A percentile compares a stretch with the other conserved stretches of the same genome.
Evolutionary conservation across 2,797 vertebrate species (phyloP).

Genomic region (Hyperoplus lanceolatus): DNA sequence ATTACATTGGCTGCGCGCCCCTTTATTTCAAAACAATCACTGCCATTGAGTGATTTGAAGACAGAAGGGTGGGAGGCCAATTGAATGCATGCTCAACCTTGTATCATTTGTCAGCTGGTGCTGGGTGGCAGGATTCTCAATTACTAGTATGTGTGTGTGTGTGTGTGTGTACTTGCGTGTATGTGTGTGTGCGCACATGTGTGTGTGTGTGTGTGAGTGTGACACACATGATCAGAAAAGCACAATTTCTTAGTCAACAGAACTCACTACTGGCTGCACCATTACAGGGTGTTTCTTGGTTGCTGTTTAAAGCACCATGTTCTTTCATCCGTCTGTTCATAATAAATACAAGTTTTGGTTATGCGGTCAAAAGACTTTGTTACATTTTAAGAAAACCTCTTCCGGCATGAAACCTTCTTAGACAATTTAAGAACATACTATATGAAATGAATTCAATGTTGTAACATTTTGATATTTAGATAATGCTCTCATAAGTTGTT

Average conservation of each 20-base stretch:
- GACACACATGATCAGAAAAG: slow-evolving; percentile 7
- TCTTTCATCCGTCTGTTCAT: not conserved
- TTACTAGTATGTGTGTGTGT: slow-evolving; percentile 18
- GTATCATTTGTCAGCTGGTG: slow-evolving; percentile 62
- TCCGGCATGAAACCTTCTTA: no score
- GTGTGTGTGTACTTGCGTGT: slow-evolving; percentile 7
- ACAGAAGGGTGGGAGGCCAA: slow-evolving; percentile 52
- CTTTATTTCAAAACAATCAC: slow-evolving; percentile 75
- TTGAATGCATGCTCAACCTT: slow-evolving; percentile 27
- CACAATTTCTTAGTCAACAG: slow-evolving; percentile 18
- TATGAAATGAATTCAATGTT: not conserved
- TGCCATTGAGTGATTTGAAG: slow-evolving; percentile 60
- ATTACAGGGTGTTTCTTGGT: no score
- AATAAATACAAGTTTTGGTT: not conserved
- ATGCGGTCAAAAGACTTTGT: not conserved
- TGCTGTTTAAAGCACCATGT: no score
- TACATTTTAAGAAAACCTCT: not conserved
- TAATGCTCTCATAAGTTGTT: no score
- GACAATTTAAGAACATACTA: no score
- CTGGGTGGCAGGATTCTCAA: slow-evolving; percentile 48
- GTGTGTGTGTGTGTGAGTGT: not conserved
- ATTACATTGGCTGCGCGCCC: slow-evolving; percentile 67
- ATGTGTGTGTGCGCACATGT: not conserved
- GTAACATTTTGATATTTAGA: not conserved
- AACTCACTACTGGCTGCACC: not conserved